Evolutionary conservation across 2,888 invertebrate genomes (phyloP).

Genomic region (Entomobrya proxima): DNA sequence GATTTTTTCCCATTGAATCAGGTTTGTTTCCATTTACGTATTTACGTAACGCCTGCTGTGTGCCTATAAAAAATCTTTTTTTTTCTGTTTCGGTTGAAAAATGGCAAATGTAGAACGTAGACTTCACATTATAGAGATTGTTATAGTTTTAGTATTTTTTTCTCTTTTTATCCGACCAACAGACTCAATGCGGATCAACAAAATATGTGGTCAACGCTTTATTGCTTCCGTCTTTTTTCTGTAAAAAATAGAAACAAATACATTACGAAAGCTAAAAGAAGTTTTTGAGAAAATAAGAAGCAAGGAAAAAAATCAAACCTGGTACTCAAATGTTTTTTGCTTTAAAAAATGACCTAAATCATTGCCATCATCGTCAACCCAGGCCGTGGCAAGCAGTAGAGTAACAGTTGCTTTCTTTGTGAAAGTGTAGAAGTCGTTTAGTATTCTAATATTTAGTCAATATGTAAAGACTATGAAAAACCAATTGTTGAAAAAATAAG

Average conservation of each 20-base stretch:
- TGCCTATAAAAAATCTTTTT: too few relatives aligned
- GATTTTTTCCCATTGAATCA: too few relatives aligned
- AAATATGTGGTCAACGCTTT: conserved; percentile 8
- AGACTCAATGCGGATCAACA: neutral
- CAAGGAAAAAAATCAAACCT: neutral
- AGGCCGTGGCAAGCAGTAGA: too few relatives aligned
- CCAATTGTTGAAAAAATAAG: conserved; percentile 44
- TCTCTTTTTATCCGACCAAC: neutral
- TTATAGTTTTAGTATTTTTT: neutral
- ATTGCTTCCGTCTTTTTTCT: neutral
- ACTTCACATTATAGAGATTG: neutral
- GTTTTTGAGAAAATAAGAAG: neutral
- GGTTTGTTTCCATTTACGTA: too few relatives aligned
- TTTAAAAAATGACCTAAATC: neutral
- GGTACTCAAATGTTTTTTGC: neutral
- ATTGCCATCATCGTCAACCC: neutral
- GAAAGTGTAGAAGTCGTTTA: neutral
- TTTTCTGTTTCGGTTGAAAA: too few relatives aligned
- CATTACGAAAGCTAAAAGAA: neutral
- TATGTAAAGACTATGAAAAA: conserved; percentile 22
- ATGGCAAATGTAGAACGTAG: too few relatives aligned
- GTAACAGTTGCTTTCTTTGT: neutral
- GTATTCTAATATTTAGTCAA: neutral
- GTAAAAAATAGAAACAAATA: neutral
- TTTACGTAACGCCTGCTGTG: too few relatives aligned